Evolutionary conservation across 2,797 vertebrate genomes (phyloP), one percentile per base, ranked within the genome.

Genomic region (Myiotriccus ornatus): DNA sequence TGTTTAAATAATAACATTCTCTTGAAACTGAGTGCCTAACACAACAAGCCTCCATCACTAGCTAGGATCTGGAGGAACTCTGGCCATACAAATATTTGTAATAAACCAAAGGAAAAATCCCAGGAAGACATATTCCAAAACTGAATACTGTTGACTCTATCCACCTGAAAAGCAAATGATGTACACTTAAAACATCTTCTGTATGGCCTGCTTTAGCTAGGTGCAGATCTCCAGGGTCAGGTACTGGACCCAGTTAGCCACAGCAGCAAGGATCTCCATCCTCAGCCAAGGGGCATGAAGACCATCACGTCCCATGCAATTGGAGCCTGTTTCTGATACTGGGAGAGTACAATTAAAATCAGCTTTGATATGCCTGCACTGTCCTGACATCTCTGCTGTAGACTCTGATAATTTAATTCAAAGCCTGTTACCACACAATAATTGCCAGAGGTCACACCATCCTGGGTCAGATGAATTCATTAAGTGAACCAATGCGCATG

Each of bases 241-340:
- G 32, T 15, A 17, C 27, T 1, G 25, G 49, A 77, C 9, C 30
- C 12, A 22, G 18, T 8, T 18, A 68, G 2, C 14, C 34, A 30
- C 9, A 20, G 71, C 49, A 81, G 46, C 53, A 68, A 39, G 22
- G 41, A 64, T 2, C 19, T 34, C 44, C 39, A 18, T 17, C 19
- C 34, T 50, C 69, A 64, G 62, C 14, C 74, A 50, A 34, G 15
- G 28, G 9, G 9, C 34, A 43, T 3, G 14, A 14, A 84, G 30
- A 2, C 35, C 44, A 77, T 46, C 0, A 0, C 0, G 3, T 22
- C 49, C 79, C 57, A 10, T 1, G 3, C 7, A 56, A 12, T 1
- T 14, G 49, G 12, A 44, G 43, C 50, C 55, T 18, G 9, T 8
- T 74, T 70, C 69, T 60, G 59, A 20, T 19, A 8, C 17, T 22